Conservation (phyloP, 2,888 invertebrate species). For the Serrognathus titanus region DNA sequence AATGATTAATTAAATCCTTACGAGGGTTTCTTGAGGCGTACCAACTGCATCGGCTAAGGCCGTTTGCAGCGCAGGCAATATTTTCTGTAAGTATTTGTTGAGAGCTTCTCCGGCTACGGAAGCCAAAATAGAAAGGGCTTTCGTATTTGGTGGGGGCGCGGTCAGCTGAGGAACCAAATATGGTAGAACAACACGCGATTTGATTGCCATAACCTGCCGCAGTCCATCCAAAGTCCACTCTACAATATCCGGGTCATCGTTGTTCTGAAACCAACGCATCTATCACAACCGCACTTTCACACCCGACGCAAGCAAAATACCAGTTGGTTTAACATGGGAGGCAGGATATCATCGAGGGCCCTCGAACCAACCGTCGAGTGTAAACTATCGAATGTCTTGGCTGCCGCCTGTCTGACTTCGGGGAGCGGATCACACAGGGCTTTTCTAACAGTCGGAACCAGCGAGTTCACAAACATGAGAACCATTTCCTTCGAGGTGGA, state of each 20-base stretch:
- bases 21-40: slow-evolving; percentile 56
- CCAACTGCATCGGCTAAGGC: slow-evolving; percentile 71
- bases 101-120: slow-evolving; percentile 93
- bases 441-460: slow-evolving; percentile 91
- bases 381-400: slow-evolving; percentile 93
- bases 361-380: slow-evolving; percentile 91
- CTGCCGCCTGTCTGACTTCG: slow-evolving; percentile 91
- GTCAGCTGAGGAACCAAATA: slow-evolving; percentile 95
- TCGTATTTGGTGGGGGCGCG: slow-evolving; percentile 83
- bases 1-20: slow-evolving; percentile 18
- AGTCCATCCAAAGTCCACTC: slow-evolving; percentile 94
- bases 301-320: slow-evolving; percentile 40
- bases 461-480: slow-evolving; percentile 79
- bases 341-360: slow-evolving; percentile 95
- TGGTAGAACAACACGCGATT: slow-evolving; percentile 91
- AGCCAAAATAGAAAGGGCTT: slow-evolving; percentile 89
- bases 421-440: slow-evolving; percentile 92
- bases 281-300: not conserved
- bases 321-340: slow-evolving; percentile 79
- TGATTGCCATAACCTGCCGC: slow-evolving; percentile 95
- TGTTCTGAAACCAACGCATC: slow-evolving; percentile 52
- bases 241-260: slow-evolving; percentile 73
- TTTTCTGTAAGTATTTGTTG: slow-evolving; percentile 84
- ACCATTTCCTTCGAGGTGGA: slow-evolving; percentile 95
- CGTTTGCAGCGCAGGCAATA: slow-evolving; percentile 84